A percentile compares a stretch with the other conserved stretches of the same genome.
phyloP scores from a whole-genome alignment of 2,113 vertebrate genomes.

The Bubo bubo region DNA sequence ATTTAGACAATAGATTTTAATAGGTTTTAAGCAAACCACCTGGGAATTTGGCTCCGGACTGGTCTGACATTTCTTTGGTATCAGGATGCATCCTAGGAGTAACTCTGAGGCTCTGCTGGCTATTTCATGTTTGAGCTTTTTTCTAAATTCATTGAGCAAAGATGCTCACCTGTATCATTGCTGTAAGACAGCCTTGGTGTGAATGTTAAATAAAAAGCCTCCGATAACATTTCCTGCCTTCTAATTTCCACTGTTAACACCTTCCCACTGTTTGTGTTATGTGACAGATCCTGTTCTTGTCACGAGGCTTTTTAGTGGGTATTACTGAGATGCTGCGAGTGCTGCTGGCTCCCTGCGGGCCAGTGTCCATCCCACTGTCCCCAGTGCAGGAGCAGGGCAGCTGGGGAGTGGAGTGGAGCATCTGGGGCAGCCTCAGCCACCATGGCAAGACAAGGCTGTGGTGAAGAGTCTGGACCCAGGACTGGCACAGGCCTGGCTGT shows the following conservation, averaged over 20 bases:
- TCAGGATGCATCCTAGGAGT: background rate
- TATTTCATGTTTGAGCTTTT: background rate
- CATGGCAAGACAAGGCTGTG: fast-evolving
- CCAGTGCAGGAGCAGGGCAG: background rate
- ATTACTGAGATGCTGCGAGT: background rate
- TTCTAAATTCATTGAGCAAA: background rate
- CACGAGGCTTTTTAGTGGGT: background rate
- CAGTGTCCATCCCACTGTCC: background rate
- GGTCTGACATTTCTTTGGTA: background rate
- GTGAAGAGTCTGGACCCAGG: background rate
- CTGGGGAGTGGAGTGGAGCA: background rate
- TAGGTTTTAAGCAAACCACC: background rate
- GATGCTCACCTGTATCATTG: fast-evolving
- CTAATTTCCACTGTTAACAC: background rate
- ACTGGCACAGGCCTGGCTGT: background rate
- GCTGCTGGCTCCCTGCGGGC: background rate
- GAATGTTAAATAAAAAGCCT: background rate
- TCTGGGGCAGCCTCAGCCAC: background rate
- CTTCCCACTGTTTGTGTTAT: background rate
- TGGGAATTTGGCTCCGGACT: background rate
- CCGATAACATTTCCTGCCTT: background rate
- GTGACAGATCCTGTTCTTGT: background rate
- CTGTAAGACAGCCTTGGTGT: background rate
- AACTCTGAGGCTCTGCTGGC: background rate
- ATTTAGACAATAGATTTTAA: background rate